These are phyloP conservation scores for Serilophus lunatus DNA, from an alignment of 2,113 vertebrate genomes.

Conservation along the genomic window DNA sequence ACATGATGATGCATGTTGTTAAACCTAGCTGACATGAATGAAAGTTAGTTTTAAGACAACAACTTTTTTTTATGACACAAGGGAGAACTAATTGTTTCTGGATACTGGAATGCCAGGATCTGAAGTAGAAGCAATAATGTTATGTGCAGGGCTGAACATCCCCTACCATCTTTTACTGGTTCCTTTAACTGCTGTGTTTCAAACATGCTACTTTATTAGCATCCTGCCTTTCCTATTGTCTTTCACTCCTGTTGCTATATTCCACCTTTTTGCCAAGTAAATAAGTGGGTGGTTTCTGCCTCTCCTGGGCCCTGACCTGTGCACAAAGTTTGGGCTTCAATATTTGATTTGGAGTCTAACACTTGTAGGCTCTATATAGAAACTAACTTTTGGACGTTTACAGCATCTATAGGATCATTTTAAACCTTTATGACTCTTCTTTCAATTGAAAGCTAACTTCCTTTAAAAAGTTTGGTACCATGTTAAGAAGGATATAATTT, in stretches of 20 bases:
- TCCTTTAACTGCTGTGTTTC: rapidly evolving
- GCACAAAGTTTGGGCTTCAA: not conserved
- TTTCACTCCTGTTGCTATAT: not conserved
- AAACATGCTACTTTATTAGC: not conserved
- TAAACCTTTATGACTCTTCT: not conserved
- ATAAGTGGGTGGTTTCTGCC: not conserved
- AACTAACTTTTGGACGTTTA: not conserved
- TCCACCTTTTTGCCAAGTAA: not conserved
- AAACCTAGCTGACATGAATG: not conserved
- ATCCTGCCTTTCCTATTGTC: not conserved
- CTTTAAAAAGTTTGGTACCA: not conserved
- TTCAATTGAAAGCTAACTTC: not conserved
- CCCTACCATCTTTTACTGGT: not conserved
- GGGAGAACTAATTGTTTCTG: not conserved
- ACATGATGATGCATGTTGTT: not conserved
- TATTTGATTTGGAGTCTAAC: not conserved
- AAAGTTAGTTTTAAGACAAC: not conserved
- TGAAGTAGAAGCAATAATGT: not conserved
- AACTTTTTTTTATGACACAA: not conserved
- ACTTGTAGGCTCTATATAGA: not conserved
- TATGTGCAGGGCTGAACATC: not conserved
- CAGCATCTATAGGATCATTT: not conserved
- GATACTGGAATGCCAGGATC: not conserved
- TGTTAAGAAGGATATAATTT: not conserved
- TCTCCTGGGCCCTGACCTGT: not conserved